Conservation (phyloP, 2,888 invertebrate genomes). For the Idaea aversata region DNA sequence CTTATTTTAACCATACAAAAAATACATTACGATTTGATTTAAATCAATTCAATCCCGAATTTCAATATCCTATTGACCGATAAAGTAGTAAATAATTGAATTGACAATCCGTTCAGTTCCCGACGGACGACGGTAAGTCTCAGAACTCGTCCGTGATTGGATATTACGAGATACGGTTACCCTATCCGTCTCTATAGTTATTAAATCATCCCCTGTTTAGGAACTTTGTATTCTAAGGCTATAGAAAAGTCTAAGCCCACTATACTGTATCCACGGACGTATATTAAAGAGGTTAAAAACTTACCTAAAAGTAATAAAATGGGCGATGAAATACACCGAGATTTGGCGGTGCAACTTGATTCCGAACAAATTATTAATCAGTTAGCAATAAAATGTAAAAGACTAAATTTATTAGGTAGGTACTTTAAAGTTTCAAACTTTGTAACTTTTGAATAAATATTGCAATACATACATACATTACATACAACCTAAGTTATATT, state of each 20-base stretch:
- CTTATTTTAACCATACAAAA: neutral
- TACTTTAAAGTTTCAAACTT: too few relatives aligned
- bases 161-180: slow-evolving; percentile 68
- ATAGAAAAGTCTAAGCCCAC: neutral
- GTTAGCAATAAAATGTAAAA: too few relatives aligned
- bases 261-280: too few relatives aligned
- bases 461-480: too few relatives aligned
- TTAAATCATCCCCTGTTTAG: slow-evolving; percentile 56
- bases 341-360: too few relatives aligned
- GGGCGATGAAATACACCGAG: too few relatives aligned
- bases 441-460: too few relatives aligned
- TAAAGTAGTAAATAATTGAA: slow-evolving; percentile 6
- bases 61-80: neutral
- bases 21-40: neutral
- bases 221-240: slow-evolving; percentile 7
- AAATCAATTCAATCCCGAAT: neutral
- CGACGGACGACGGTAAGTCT: slow-evolving; percentile 31
- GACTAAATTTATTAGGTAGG: too few relatives aligned
- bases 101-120: slow-evolving; percentile 42
- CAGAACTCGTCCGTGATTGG: slow-evolving; percentile 57
- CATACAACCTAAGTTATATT: too few relatives aligned
- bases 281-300: too few relatives aligned
- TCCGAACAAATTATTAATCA: too few relatives aligned
- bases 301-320: too few relatives aligned
- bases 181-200: slow-evolving; percentile 34